Evolutionary conservation across 2,797 vertebrate species (phyloP).

Genomic region (Enteromius unitaeniatus): DNA sequence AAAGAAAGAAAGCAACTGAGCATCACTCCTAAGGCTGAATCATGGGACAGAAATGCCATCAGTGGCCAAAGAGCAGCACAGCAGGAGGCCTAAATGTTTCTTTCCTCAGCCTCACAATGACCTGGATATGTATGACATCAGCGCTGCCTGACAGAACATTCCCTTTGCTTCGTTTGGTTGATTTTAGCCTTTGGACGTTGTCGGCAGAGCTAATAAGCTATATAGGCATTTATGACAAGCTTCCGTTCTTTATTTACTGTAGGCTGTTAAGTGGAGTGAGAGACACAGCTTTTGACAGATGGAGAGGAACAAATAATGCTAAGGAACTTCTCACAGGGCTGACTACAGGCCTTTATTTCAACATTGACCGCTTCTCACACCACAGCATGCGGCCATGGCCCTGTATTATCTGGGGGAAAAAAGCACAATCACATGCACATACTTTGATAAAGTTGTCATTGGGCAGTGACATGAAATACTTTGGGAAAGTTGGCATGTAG

Average conservation of each 20-base stretch:
- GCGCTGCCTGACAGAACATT: conserved; percentile 64
- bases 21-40: conserved; percentile 42
- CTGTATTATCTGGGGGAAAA: conserved; percentile 63
- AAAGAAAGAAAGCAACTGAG: conserved; percentile 14
- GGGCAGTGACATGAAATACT: conserved; percentile 11
- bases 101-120: conserved; percentile 58
- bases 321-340: conserved; percentile 70
- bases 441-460: conserved; percentile 19
- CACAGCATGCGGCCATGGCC: conserved; percentile 66
- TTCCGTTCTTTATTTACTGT: conserved; percentile 67
- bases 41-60: conserved; percentile 45
- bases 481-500: background rate
- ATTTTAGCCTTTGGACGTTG: conserved; percentile 73
- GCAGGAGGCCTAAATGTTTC: conserved; percentile 40
- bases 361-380: conserved; percentile 70
- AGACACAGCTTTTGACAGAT: conserved; percentile 77
- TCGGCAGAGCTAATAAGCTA: conserved; percentile 73
- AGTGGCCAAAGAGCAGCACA: conserved; percentile 32
- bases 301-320: conserved; percentile 63
- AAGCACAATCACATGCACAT: conserved; percentile 63
- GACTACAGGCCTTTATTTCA: conserved; percentile 69
- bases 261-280: conserved; percentile 74
- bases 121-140: conserved; percentile 65
- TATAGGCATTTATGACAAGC: conserved; percentile 74
- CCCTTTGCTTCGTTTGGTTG: conserved; percentile 70